Evolutionary conservation across 2,888 invertebrate genomes (phyloP).

Genomic region (Leptopilina drosophilae): DNA sequence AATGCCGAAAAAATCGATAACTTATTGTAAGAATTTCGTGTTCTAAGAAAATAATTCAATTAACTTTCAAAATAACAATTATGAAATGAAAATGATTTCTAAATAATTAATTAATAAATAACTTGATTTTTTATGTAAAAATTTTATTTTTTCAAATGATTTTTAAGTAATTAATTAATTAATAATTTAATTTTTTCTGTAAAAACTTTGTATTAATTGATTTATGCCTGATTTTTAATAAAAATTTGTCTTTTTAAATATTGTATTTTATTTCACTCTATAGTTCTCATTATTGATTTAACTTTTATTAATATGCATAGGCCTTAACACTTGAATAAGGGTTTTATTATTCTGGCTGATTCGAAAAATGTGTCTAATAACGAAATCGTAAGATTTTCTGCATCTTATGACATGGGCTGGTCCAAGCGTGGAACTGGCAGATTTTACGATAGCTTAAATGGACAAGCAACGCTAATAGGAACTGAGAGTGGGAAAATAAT

Average conservation of each 20-base stretch:
- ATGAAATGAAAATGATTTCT: neutral
- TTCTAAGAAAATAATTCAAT: neutral
- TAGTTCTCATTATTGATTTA: neutral
- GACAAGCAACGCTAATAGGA: slow-evolving; percentile 46
- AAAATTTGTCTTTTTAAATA: neutral
- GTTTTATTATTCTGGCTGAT: neutral
- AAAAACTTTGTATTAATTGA: neutral
- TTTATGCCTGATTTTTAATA: neutral
- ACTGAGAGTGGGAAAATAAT: slow-evolving; percentile 43
- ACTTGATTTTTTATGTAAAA: too few relatives aligned
- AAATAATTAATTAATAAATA: too few relatives aligned
- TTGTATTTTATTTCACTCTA: neutral
- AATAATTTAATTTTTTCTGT: neutral
- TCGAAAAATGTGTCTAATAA: too few relatives aligned
- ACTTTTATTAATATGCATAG: too few relatives aligned
- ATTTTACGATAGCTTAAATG: slow-evolving; percentile 49
- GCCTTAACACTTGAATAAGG: neutral
- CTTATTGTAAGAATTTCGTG: neutral
- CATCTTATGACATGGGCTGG: neutral
- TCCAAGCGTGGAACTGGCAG: neutral
- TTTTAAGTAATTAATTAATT: neutral
- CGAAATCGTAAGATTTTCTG: too few relatives aligned
- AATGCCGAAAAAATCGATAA: neutral
- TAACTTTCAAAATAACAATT: neutral
- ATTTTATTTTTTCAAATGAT: too few relatives aligned